A percentile compares a stretch with the other conserved stretches of the same genome.
phyloP scores from a whole-genome alignment of 2,888 invertebrate genomes.

The Euzophera pinguis region DNA sequence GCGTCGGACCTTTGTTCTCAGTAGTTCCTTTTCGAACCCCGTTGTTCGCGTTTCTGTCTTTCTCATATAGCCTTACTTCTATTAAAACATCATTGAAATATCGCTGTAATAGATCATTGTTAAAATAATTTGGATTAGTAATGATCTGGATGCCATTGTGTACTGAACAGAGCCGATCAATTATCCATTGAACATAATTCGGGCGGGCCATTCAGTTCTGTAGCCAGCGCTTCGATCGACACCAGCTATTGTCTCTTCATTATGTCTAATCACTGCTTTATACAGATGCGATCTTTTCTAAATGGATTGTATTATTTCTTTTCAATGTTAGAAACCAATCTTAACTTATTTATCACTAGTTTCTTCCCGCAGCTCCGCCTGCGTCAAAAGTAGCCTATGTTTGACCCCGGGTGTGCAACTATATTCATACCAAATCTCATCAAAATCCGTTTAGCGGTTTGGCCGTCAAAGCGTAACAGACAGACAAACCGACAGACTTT shows the following conservation, averaged over 20 bases:
- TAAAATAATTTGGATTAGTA: slow-evolving; percentile 41
- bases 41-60: too few relatives aligned
- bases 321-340: neutral
- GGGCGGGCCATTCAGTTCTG: slow-evolving; percentile 62
- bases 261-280: slow-evolving; percentile 19
- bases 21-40: too few relatives aligned
- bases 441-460: too few relatives aligned
- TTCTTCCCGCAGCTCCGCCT: too few relatives aligned
- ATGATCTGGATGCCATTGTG: slow-evolving; percentile 62
- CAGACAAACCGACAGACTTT: too few relatives aligned
- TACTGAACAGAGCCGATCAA: slow-evolving; percentile 69
- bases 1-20: too few relatives aligned
- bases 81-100: neutral
- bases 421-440: too few relatives aligned
- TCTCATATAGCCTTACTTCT: too few relatives aligned
- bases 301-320: neutral
- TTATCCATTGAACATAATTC: slow-evolving; percentile 78
- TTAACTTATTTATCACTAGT: neutral
- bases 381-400: too few relatives aligned
- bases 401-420: too few relatives aligned
- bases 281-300: neutral
- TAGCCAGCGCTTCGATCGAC: slow-evolving; percentile 53
- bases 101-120: slow-evolving; percentile 6
- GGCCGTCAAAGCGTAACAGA: too few relatives aligned
- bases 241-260: slow-evolving; percentile 39